Percentiles rank a stretch among this genome's conserved stretches.
phyloP scores from a whole-genome alignment of 2,888 invertebrate genomes.

The Hypselothyrea guttata region DNA sequence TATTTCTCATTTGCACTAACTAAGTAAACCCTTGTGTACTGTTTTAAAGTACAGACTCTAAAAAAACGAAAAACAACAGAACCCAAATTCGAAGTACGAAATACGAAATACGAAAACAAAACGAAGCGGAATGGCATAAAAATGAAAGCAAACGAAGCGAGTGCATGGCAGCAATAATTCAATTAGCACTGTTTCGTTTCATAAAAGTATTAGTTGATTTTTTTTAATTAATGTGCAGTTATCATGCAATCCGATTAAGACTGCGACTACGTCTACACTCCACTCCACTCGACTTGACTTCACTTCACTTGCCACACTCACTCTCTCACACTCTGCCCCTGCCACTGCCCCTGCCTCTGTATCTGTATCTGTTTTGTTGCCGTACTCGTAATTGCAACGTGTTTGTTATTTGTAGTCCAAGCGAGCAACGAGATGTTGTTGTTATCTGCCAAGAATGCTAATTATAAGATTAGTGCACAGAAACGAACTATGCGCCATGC shows the following conservation, averaged over 20 bases:
- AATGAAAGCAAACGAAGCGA: conserved; percentile 58
- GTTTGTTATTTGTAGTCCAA: conserved; percentile 76
- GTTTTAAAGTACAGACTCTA: too few species aligned
- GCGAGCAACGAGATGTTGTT: conserved; percentile 42
- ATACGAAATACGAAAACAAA: conserved; percentile 18
- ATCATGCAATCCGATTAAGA: conserved; percentile 78
- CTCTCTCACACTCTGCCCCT: conserved; percentile 6
- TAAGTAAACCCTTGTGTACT: too few species aligned
- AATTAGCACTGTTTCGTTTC: conserved; percentile 79
- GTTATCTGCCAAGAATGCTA: conserved; percentile 79
- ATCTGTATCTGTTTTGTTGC: conserved; percentile 30
- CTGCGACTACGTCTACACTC: conserved; percentile 25
- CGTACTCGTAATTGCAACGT: conserved; percentile 65
- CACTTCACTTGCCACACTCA: neutral
- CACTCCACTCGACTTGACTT: conserved; percentile 8
- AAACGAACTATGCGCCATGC: conserved; percentile 5
- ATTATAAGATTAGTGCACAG: conserved; percentile 70
- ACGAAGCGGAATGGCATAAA: conserved; percentile 24
- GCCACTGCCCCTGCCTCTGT: conserved; percentile 12
- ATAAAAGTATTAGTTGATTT: conserved; percentile 79
- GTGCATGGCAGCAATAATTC: conserved; percentile 74
- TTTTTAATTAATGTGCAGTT: conserved; percentile 78
- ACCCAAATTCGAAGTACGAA: conserved; percentile 6
- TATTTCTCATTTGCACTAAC: too few species aligned
- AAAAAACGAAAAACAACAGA: conserved; percentile 11